Evolutionary conservation across 2,888 invertebrate species (phyloP).

Genomic region (Frankliniella fusca): DNA sequence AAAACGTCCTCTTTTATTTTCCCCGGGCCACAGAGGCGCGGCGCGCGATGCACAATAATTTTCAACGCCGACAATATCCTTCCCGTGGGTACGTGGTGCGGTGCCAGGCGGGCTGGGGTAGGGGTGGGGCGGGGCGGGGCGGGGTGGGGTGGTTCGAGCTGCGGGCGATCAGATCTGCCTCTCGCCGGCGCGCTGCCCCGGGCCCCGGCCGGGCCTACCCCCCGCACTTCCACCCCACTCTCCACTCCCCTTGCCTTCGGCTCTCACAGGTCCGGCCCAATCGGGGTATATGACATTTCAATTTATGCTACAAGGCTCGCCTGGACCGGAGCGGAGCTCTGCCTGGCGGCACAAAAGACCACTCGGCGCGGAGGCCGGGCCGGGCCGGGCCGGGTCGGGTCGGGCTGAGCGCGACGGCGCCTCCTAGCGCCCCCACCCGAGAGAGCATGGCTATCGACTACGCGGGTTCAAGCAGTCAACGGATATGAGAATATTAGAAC

Average conservation of each 20-base stretch:
- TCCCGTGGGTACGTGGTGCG: neutral
- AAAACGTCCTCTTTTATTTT: conserved; percentile 12
- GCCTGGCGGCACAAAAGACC: neutral
- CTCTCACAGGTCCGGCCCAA: neutral
- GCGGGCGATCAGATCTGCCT: neutral
- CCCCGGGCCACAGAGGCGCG: neutral
- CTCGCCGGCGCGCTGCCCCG: neutral
- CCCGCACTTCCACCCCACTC: neutral
- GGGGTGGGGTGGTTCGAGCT: too few relatives aligned
- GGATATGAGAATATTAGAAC: too few relatives aligned
- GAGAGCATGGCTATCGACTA: too few relatives aligned
- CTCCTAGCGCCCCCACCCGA: too few relatives aligned
- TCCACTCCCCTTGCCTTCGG: neutral
- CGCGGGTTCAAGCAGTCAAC: too few relatives aligned
- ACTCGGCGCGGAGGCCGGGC: neutral
- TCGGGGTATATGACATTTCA: conserved; percentile 23
- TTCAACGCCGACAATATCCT: conserved; percentile 12
- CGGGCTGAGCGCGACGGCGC: too few relatives aligned
- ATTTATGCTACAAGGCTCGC: conserved; percentile 16
- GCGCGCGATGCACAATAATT: conserved; percentile 16
- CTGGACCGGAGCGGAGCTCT: neutral
- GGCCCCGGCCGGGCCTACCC: neutral
- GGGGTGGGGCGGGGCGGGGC: neutral
- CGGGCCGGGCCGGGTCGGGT: neutral
- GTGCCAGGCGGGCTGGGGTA: neutral